Base-by-base conservation (phyloP, 1,140 invertebrate species). In the Leucophenga varia region DNA sequence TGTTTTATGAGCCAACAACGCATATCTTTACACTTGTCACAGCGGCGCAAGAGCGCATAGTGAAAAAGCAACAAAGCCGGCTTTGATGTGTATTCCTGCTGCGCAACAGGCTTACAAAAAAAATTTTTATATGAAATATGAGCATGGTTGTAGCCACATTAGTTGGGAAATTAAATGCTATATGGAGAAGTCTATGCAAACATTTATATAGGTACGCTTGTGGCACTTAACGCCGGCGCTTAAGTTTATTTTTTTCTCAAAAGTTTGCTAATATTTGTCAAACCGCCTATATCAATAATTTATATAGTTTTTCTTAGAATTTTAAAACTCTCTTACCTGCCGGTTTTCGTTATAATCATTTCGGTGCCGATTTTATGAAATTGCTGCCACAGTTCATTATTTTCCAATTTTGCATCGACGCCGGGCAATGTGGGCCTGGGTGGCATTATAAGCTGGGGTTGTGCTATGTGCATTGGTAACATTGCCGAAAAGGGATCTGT, bases 261-360 rank as follows among this genome's bases (percentile, higher is more conserved):
- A n/a, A n/a, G n/a, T n/a, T n/a, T n/a, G n/a, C n/a, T n/a, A n/a
- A n/a, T n/a, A n/a, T n/a, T n/a, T n/a, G n/a, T n/a, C n/a, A n/a
- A n/a, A n/a, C n/a, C n/a, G n/a, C n/a, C n/a, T n/a, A n/a, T n/a
- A n/a, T n/a, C n/a, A n/a, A n/a, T n/a, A n/a, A n/a, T n/a, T n/a
- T n/a, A n/a, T n/a, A n/a, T n/a, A n/a, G n/a, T n/a, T n/a, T n/a
- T n/a, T n/a, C n/a, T n/a, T n/a, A n/a, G n/a, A n/a, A n/a, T n/a
- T n/a, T n/a, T n/a, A n/a, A n/a, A n/a, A n/a, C 35, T 35, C 36
- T 43, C 68, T 55, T 59, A 98, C 95, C 95, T 87, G 78, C 96
- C 96, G 45, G 90, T 93, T 79, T 98, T 98, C 10, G 96, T 98
- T 77, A 98, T 98, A 75, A 98, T 99, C 96, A 98, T 99, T 77